phyloP scores from a whole-genome alignment of 2,113 vertebrate species.

The Ascaphus truei region DNA sequence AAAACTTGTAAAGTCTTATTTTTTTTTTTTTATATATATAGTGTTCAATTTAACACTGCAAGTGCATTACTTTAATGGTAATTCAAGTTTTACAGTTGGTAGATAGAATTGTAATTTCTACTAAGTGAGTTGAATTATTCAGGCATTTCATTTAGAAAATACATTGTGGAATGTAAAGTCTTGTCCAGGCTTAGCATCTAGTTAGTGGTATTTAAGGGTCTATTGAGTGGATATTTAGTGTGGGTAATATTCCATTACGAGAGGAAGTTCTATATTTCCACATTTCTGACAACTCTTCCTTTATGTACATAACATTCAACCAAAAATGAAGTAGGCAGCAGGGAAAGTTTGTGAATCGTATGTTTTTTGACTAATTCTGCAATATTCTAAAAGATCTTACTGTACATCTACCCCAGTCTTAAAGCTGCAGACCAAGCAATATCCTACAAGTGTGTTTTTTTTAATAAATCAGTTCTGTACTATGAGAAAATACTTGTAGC shows the following conservation, averaged over 20 bases:
- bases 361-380: too few relatives aligned
- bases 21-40: too few relatives aligned
- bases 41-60: slow-evolving; percentile 30
- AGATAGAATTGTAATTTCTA: slow-evolving; percentile 18
- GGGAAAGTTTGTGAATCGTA: too few relatives aligned
- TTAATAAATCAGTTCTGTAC: too few relatives aligned
- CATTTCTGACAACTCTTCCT: too few relatives aligned
- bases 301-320: neutral
- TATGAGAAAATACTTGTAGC: too few relatives aligned
- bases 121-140: slow-evolving; percentile 33
- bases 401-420: too few relatives aligned
- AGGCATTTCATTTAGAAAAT: slow-evolving; percentile 15
- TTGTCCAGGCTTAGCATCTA: slow-evolving; percentile 7
- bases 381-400: too few relatives aligned
- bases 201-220: slow-evolving; percentile 22
- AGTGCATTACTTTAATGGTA: slow-evolving; percentile 12
- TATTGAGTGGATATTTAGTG: neutral
- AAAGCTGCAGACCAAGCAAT: too few relatives aligned
- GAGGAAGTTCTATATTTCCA: neutral
- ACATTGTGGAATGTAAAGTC: neutral
- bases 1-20: slow-evolving; percentile 8
- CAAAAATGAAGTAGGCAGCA: neutral
- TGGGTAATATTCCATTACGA: neutral
- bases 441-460: too few relatives aligned
- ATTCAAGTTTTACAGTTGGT: slow-evolving; percentile 30